Evolutionary conservation across 2,888 invertebrate species (phyloP).

Genomic region (Eledone cirrhosa): DNA sequence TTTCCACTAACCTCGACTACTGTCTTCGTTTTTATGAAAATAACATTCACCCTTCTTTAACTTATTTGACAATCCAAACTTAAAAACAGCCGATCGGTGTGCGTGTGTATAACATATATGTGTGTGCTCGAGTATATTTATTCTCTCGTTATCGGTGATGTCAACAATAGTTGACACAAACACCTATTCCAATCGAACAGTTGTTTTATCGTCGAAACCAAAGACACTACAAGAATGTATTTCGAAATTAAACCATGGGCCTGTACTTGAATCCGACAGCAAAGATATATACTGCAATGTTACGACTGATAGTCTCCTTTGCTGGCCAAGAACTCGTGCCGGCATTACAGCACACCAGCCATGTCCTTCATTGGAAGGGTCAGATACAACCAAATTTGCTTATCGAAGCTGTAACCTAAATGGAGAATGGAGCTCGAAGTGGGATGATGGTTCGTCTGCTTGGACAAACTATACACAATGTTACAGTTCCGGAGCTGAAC

Average conservation of each 20-base stretch:
- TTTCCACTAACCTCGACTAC: too few relatives aligned
- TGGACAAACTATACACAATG: not conserved
- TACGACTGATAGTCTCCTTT: conserved; percentile 40
- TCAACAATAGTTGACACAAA: too few relatives aligned
- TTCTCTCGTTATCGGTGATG: too few relatives aligned
- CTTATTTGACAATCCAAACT: too few relatives aligned
- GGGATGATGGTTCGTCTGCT: not conserved
- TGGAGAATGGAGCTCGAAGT: conserved; percentile 36
- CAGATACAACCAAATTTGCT: conserved; percentile 32
- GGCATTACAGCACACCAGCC: conserved; percentile 34
- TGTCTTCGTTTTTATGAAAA: too few relatives aligned
- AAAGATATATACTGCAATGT: conserved; percentile 36
- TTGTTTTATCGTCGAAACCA: too few relatives aligned
- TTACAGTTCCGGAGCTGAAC: conserved; percentile 19
- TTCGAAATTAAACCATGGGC: not conserved
- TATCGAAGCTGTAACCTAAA: conserved; percentile 37
- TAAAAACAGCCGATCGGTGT: too few relatives aligned
- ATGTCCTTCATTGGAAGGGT: conserved; percentile 40
- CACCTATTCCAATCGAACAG: too few relatives aligned
- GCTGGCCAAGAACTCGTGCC: conserved; percentile 43
- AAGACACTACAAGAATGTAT: not conserved
- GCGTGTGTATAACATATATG: too few relatives aligned
- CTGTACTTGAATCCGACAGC: too few relatives aligned
- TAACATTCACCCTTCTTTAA: too few relatives aligned
- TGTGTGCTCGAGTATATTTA: too few relatives aligned